Conservation (phyloP, 1,140 invertebrate genomes). For the Listronotus bonariensis region DNA sequence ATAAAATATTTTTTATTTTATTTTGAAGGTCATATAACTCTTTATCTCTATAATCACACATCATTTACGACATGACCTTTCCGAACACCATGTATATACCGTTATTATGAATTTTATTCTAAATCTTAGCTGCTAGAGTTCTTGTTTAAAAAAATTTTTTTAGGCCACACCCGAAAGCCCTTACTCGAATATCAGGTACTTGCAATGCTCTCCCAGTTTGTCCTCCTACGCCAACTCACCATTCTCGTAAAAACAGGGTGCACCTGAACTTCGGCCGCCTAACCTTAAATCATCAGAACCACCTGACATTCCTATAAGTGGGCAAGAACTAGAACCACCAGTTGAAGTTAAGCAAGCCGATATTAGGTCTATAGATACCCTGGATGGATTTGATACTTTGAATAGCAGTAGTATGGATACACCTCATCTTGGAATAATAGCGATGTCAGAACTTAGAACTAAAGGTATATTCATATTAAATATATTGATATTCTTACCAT, state of each 20-base stretch:
- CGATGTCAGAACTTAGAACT: slow-evolving; percentile 39
- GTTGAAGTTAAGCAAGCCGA: slow-evolving; percentile 53
- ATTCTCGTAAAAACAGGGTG: slow-evolving; percentile 67
- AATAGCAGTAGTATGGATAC: slow-evolving; percentile 35
- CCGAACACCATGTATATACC: too few species aligned
- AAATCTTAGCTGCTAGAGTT: too few species aligned
- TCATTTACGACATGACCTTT: too few species aligned
- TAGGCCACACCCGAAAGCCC: slow-evolving; percentile 62
- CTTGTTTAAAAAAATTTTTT: not conserved
- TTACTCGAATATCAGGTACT: slow-evolving; percentile 58
- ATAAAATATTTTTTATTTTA: too few species aligned
- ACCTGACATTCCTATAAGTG: slow-evolving; percentile 46
- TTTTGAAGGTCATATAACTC: too few species aligned
- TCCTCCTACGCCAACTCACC: slow-evolving; percentile 80
- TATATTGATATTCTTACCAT: not conserved
- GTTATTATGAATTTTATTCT: too few species aligned
- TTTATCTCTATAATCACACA: too few species aligned
- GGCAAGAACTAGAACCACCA: slow-evolving; percentile 53
- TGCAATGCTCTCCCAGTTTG: slow-evolving; percentile 60
- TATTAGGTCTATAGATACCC: slow-evolving; percentile 47
- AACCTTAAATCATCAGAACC: slow-evolving; percentile 55
- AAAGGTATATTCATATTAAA: slow-evolving; percentile 39
- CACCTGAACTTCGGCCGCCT: slow-evolving; percentile 55
- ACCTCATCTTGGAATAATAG: slow-evolving; percentile 42
- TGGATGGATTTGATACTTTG: slow-evolving; percentile 30